Evolutionary conservation across 2,888 invertebrate genomes (phyloP), one percentile per base, ranked within the genome.

Genomic region (Thymelicus lineola): DNA sequence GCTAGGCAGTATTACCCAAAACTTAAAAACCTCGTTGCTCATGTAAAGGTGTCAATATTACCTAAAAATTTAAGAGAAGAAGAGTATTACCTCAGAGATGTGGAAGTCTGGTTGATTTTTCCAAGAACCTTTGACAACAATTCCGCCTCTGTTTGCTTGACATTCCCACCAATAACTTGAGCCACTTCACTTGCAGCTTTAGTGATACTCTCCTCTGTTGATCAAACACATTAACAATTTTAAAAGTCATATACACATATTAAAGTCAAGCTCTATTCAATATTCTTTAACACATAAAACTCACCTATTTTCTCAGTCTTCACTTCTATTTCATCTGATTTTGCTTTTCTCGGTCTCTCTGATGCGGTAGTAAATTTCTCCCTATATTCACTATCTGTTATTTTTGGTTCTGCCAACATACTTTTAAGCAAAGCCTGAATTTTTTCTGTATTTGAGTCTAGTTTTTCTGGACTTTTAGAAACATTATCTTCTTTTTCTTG

Each of bases 171-270:
- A 0, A 97, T 82, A 48, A 94, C 90, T 74, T 95, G 86, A 0
- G 97, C 97, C n/a, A 97, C 97, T 72, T 95, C 93, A 81, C 95
- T 95, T 0, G 96, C 97, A 10, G 97, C 97, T 77, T 90, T 90
- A 28, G 92, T 90, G 58, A 96, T 82, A 14, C 80, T 88, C 73
- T 91, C 86, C 79, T 92, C 94, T 93, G 80, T 59, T 48, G 20
- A 45, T 3, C 12, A 59, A 35, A 63, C 1, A 7, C n/a, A 28
- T 45, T 46, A 20, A 46, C 9, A 61, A 9, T 7, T 5, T 42
- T 42, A 0, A 42, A 42, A 10, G 9, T 42, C 10, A 4, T 42
- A 42, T 10, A 3, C 9, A 42, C 7, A 10, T 10, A 10, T 42
- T 42, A 20, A 7, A 14, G n/a, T 48, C 7, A 0, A 48, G 14